phyloP scores from a whole-genome alignment of 2,113 vertebrate genomes.

The Cavia aperea region DNA sequence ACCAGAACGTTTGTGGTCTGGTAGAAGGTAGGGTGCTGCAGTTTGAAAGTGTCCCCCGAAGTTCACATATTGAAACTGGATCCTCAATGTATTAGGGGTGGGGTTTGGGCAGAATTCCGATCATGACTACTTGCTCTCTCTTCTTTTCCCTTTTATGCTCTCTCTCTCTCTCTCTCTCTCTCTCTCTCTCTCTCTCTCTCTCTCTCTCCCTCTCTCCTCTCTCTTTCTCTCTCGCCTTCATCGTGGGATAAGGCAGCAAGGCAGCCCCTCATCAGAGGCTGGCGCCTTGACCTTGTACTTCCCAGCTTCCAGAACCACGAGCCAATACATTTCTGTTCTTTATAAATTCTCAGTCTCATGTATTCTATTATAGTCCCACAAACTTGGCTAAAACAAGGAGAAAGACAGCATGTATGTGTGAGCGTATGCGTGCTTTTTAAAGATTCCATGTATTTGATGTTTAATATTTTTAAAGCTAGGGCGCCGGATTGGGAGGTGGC shows the following conservation, averaged over 20 bases:
- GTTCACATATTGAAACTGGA: background rate
- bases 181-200: background rate
- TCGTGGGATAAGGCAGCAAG: background rate
- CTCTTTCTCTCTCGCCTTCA: background rate
- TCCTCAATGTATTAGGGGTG: background rate
- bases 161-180: background rate
- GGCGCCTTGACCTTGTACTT: background rate
- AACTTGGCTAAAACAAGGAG: background rate
- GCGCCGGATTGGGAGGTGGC: background rate
- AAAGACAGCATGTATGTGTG: background rate
- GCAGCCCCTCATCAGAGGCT: background rate
- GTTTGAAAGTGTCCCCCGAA: background rate
- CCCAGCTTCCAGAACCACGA: background rate
- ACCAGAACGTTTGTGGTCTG: background rate
- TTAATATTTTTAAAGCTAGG: slow-evolving; percentile 10
- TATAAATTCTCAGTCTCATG: background rate
- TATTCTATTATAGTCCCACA: background rate
- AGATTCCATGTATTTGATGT: background rate
- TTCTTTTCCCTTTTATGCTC: background rate
- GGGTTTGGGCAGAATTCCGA: background rate
- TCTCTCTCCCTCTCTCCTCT: background rate
- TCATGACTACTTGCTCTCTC: background rate
- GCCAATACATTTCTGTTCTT: background rate
- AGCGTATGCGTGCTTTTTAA: background rate
- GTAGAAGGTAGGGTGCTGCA: background rate